Percentiles rank a stretch among this genome's conserved stretches.
Conservation (phyloP, 2,888 invertebrate species). For the Scaptomyza parva region DNA sequence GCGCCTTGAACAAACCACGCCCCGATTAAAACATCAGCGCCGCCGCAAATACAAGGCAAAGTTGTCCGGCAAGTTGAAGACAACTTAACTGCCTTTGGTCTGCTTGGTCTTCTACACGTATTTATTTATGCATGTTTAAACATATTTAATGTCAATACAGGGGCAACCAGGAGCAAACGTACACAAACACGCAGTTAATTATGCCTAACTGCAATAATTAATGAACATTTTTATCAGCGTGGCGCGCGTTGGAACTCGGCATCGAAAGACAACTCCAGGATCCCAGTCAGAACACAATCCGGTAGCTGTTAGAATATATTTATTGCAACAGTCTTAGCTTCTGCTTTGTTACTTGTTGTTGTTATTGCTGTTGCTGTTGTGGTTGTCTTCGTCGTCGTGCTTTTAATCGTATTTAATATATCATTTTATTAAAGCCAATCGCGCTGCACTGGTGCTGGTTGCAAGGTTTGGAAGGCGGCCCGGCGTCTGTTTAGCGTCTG, state of each 20-base stretch:
- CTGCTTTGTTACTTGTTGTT: constrained; percentile 20
- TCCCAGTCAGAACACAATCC: constrained; percentile 24
- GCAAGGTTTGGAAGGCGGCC: constrained; percentile 4
- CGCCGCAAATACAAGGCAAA: background rate
- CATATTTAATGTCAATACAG: constrained; percentile 79
- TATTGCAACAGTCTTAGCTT: constrained; percentile 59
- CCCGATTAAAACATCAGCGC: constrained; percentile 77
- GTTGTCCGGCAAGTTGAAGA: constrained; percentile 26
- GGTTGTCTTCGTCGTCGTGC: constrained; percentile 44
- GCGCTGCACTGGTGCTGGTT: constrained; percentile 22
- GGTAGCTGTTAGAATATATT: constrained; percentile 74
- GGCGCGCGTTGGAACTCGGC: constrained; percentile 19
- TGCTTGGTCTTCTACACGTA: constrained; percentile 22
- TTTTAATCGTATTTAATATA: constrained; percentile 79
- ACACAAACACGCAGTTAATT: constrained; percentile 73
- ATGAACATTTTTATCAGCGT: constrained; percentile 71
- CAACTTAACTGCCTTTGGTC: constrained; percentile 10
- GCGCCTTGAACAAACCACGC: constrained; percentile 54
- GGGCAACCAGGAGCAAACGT: constrained; percentile 61
- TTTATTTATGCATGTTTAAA: constrained; percentile 81
- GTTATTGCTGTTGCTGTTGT: constrained; percentile 23
- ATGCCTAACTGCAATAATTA: constrained; percentile 75
- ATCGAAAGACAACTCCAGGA: background rate
- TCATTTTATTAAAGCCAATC: constrained; percentile 77
- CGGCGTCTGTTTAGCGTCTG: constrained; percentile 50